A percentile compares a stretch with the other conserved stretches of the same genome.
phyloP scores from a whole-genome alignment of 2,888 invertebrate genomes.

The Syrista parreyssii region DNA sequence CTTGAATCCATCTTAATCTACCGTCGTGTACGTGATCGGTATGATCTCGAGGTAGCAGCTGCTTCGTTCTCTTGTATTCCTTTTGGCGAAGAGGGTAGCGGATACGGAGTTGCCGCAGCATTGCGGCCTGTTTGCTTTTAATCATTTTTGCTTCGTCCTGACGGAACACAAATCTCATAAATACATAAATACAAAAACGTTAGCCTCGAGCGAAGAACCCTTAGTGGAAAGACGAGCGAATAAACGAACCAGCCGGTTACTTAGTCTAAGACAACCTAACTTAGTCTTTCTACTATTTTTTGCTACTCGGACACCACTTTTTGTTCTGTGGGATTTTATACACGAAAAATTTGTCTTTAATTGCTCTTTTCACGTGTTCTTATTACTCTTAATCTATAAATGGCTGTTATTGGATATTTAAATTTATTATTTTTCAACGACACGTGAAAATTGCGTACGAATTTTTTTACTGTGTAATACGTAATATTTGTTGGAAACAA shows the following conservation, averaged over 20 bases:
- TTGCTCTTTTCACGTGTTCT: neutral
- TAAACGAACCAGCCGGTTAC: neutral
- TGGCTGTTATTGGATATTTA: neutral
- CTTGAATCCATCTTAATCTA: neutral
- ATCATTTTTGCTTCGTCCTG: conserved; percentile 54
- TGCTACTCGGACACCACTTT: neutral
- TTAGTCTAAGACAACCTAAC: neutral
- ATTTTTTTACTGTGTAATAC: neutral
- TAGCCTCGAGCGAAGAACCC: conserved; percentile 29
- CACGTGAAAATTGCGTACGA: neutral
- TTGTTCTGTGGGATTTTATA: neutral
- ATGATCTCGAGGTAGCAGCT: neutral
- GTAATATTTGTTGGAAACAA: too few species aligned
- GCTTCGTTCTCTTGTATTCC: neutral
- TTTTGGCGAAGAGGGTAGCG: neutral
- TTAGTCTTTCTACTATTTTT: neutral
- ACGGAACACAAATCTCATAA: conserved; percentile 58
- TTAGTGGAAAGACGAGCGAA: conserved; percentile 10
- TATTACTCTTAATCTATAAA: neutral
- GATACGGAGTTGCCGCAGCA: conserved; percentile 12
- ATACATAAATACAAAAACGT: conserved; percentile 60
- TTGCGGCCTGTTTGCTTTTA: conserved; percentile 57
- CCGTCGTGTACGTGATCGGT: neutral
- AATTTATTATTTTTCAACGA: neutral
- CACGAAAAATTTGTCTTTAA: neutral